Base-by-base conservation (phyloP, 2,888 invertebrate species). In the Odontocerum albicorne region DNA sequence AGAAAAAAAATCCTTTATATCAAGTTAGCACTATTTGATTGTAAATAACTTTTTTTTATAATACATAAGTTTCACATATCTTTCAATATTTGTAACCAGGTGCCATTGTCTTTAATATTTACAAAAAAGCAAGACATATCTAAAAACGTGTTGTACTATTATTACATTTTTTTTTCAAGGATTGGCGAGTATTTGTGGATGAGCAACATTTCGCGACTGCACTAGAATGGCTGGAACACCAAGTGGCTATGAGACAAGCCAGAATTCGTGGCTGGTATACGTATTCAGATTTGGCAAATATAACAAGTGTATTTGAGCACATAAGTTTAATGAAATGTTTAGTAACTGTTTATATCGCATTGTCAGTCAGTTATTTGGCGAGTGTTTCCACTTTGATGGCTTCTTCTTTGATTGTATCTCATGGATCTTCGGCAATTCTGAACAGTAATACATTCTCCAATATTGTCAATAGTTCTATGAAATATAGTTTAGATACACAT, bases 161-260 rank as follows among this genome's bases (percentile, higher is more conserved):
- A 50, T 27, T 27, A 10, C 10, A 27, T 39, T 39, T 16, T 7
- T 47, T 49, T 69, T 70, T 70, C 17, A 66, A 90, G 92, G 84
- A 93, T 65, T 96, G 96, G 96, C 84, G 90, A 63, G 80, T 95
- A 46, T 92, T 85, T 74, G 88, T 94, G 50, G 84, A 82, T 64
- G 83, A 87, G 61, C 75, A 84, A 63, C 82, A 85, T 49, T 95
- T 95, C 71, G 87, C 90, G 74, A 72, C 79, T 38, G 86, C 88
- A 60, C 71, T 94, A 49, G 68, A 73, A 44, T 77, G 82, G 70
- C 72, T 92, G 54, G 92, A 93, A 72, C 77, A 76, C 57, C 79
- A 80, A 49, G 74, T 95, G 63, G 93, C 94, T 3, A 75, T 84
- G 62, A 81, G 81, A 64, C 87, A 92, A 74, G 89, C 87, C 10